Conservation (phyloP, 2,888 invertebrate genomes). For the Drosophila lacicola region DNA sequence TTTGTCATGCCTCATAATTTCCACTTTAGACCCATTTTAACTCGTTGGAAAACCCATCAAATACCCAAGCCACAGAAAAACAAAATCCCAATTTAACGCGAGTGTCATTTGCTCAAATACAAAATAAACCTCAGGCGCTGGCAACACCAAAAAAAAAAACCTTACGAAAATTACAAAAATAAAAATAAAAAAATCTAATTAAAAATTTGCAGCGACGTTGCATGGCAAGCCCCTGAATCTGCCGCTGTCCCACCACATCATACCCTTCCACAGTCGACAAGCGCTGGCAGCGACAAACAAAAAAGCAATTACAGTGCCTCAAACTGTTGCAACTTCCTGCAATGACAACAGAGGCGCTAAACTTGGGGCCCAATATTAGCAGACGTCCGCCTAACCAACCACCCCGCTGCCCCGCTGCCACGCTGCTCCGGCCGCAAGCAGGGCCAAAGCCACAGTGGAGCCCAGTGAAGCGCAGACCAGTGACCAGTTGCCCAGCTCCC, state of each 20-base stretch:
- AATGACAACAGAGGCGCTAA: conserved; percentile 71
- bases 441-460: conserved; percentile 23
- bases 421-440: conserved; percentile 2
- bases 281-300: conserved; percentile 68
- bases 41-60: conserved; percentile 58
- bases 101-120: conserved; percentile 70
- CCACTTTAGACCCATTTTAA: conserved; percentile 48
- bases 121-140: conserved; percentile 66
- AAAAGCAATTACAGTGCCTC: conserved; percentile 82
- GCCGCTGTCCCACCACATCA: background rate
- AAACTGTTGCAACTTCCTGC: conserved; percentile 80
- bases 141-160: conserved; percentile 26
- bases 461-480: conserved; percentile 37
- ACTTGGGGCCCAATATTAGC: conserved; percentile 68
- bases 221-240: conserved; percentile 32
- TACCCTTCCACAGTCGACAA: background rate
- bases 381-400: conserved; percentile 16
- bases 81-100: conserved; percentile 58
- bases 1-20: conserved; percentile 69
- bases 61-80: conserved; percentile 5
- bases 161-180: conserved; percentile 53
- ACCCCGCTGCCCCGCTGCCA: background rate
- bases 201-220: conserved; percentile 68
- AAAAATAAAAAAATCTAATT: conserved; percentile 70
- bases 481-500: conserved; percentile 17